These are phyloP conservation scores for Arvicanthis niloticus DNA, from an alignment of 2,113 vertebrate genomes.

Conservation along the genomic window DNA sequence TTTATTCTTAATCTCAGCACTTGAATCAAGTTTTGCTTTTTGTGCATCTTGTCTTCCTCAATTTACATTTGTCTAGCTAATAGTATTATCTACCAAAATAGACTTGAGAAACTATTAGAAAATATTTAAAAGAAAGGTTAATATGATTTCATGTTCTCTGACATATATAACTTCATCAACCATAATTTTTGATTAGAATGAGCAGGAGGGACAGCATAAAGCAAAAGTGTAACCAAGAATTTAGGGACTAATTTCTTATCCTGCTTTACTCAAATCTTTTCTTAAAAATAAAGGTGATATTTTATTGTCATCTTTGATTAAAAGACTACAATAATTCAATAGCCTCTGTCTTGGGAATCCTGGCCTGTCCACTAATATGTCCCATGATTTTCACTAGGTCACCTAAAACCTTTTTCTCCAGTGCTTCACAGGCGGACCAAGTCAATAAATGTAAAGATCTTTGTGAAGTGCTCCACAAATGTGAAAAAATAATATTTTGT, in stretches of 20 bases:
- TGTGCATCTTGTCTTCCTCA: neutral
- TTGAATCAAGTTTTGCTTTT: conserved; percentile 30
- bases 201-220: neutral
- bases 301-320: neutral
- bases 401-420: neutral
- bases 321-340: neutral
- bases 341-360: neutral
- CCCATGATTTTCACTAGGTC: conserved; percentile 4
- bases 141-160: neutral
- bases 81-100: conserved; percentile 33
- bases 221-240: neutral
- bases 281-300: neutral
- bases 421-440: neutral
- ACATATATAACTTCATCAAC: neutral
- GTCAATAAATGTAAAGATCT: neutral
- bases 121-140: neutral
- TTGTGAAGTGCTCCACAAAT: conserved; percentile 15
- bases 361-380: neutral
- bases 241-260: neutral
- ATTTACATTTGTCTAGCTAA: conserved; percentile 5
- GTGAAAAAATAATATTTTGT: neutral
- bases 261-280: conserved; percentile 18
- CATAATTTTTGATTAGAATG: neutral
- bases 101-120: neutral
- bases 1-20: conserved; percentile 31